Percentiles rank a stretch among this genome's conserved stretches.
These are phyloP conservation scores for Neotoma lepida DNA, from an alignment of 2,113 vertebrate genomes.

Conservation along the genomic window DNA sequence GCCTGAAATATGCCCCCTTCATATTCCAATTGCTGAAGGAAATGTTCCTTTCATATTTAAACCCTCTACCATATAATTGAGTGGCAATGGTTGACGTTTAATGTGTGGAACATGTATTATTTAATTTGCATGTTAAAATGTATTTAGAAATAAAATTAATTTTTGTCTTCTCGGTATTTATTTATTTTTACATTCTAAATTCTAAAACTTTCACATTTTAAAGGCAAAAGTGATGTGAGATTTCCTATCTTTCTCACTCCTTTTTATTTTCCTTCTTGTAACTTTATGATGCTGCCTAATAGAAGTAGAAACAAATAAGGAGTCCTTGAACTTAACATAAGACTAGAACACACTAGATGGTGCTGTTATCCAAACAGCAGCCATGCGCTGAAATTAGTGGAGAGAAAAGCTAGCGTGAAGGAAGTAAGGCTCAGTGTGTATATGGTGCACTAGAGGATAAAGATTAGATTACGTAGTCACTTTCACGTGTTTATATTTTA, in stretches of 20 bases:
- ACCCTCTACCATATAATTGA: background rate
- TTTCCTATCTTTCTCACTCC: background rate
- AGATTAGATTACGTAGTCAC: background rate
- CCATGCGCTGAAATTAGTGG: background rate
- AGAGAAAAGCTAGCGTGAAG: background rate
- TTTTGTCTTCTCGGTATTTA: background rate
- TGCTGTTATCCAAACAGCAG: slow-evolving; percentile 81
- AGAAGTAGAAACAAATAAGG: background rate
- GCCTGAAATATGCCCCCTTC: background rate
- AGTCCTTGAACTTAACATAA: background rate
- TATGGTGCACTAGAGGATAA: background rate
- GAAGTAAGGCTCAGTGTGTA: background rate
- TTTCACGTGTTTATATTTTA: background rate
- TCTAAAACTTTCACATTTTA: background rate
- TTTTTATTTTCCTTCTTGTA: background rate
- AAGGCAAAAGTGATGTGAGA: background rate
- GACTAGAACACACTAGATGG: slow-evolving; percentile 83
- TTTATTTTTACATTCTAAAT: background rate
- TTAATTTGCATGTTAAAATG: slow-evolving; percentile 25
- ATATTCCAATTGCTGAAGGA: background rate
- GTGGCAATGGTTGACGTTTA: background rate
- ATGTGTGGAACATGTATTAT: background rate
- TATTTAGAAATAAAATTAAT: background rate
- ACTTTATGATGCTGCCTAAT: background rate
- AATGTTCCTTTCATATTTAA: background rate